Evolutionary conservation across 2,797 vertebrate species (phyloP).

Genomic region (Pristis pectinata): DNA sequence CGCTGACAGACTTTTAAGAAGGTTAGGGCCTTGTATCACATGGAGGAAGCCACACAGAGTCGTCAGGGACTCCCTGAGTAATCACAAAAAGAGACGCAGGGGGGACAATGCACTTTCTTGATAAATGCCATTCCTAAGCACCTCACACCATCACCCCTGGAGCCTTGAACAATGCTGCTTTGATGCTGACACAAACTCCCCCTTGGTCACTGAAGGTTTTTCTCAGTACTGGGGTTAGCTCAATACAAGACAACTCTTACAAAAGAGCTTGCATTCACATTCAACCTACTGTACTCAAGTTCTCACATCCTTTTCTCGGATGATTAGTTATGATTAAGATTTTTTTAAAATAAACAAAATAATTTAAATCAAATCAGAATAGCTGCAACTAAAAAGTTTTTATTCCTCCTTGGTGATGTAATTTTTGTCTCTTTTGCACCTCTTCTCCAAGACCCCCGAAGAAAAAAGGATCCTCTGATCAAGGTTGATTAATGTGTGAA

Average conservation of each 20-base stretch:
- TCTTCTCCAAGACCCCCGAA: background rate
- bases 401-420: background rate
- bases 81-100: slow-evolving; percentile 41
- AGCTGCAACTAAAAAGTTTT: background rate
- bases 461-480: background rate
- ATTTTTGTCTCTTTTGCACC: background rate
- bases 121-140: slow-evolving; percentile 54
- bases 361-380: background rate
- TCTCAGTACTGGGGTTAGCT: slow-evolving; percentile 35
- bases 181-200: slow-evolving; percentile 42
- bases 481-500: slow-evolving; percentile 35
- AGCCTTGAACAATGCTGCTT: slow-evolving; percentile 54
- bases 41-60: slow-evolving; percentile 24
- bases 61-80: slow-evolving; percentile 35
- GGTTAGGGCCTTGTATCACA: slow-evolving; percentile 30
- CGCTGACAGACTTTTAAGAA: slow-evolving; percentile 26
- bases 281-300: slow-evolving; percentile 23
- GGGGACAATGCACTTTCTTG: slow-evolving; percentile 46
- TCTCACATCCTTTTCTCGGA: slow-evolving; percentile 16
- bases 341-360: background rate
- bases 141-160: slow-evolving; percentile 54
- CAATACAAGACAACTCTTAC: slow-evolving; percentile 35
- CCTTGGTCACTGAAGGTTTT: slow-evolving; percentile 35
- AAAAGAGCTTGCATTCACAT: slow-evolving; percentile 33
- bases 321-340: slow-evolving; percentile 1